A percentile compares a stretch with the other conserved stretches of the same genome.
Conservation (phyloP, 2,113 vertebrate species). For the Colius striatus region DNA sequence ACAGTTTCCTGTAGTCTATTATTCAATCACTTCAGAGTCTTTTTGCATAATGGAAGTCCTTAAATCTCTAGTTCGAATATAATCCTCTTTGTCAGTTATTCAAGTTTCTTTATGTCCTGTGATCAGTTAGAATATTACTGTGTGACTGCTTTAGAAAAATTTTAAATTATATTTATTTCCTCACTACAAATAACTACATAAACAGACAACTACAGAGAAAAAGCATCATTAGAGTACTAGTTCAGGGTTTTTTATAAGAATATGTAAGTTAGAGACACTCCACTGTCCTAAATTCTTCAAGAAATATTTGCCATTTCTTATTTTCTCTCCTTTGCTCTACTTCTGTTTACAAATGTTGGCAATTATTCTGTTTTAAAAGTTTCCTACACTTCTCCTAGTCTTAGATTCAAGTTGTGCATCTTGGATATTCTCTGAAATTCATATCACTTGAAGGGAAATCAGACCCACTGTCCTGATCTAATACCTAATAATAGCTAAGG, state of each 20-base stretch:
- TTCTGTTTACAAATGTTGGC: background rate
- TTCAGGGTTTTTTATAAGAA: background rate
- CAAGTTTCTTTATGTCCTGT: background rate
- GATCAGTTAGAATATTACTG: background rate
- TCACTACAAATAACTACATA: background rate
- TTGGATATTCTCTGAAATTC: background rate
- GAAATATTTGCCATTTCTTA: background rate
- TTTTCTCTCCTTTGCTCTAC: background rate
- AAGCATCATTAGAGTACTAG: background rate
- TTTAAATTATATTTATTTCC: background rate
- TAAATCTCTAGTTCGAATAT: background rate
- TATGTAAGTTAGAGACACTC: background rate
- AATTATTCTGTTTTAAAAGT: background rate
- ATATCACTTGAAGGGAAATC: background rate
- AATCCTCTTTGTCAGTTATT: background rate
- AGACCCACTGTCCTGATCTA: background rate
- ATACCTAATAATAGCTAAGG: background rate
- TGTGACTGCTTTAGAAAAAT: background rate
- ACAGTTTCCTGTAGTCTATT: background rate
- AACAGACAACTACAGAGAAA: background rate
- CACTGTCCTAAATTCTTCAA: background rate
- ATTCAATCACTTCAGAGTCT: background rate
- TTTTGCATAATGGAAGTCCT: background rate
- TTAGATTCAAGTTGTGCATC: background rate
- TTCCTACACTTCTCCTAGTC: background rate